Evolutionary conservation across 2,797 vertebrate genomes (phyloP), one percentile per base, ranked within the genome.

Genomic region (Mormyrus hasselquistii): DNA sequence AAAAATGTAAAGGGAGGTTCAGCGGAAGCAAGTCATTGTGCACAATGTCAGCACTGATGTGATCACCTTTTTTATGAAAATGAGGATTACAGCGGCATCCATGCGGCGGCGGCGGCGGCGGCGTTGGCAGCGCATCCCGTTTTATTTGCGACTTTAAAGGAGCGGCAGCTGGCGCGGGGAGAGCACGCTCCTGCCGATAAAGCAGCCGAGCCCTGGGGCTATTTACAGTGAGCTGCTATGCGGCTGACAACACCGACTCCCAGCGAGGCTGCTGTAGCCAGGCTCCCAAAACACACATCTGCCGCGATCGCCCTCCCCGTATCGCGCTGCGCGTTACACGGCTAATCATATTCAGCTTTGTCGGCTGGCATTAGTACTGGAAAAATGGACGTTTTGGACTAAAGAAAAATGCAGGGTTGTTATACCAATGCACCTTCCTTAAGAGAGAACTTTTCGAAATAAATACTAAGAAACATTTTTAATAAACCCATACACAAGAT

Each of bases 281-380:
- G 90, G 89, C 88, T 92, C 91, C 92, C 93, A 55, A 86, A 92
- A 90, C 92, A 91, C 90, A 87, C 91, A 91, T 92, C 90, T 92
- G 91, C 91, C 90, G 69, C 55, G 73, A 90, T 59, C 87, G 83
- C 89, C 89, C 86, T 89, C 88, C 88, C 89, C 86, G 62, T 90
- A 89, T 90, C 88, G 50, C 41, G 57, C 90, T 91, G 91, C 91
- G 91, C 90, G 90, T 92, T 92, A 91, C 89, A 73, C 89, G 91
- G 93, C 94, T 94, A 94, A 94, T 92, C 93, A 93, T 89, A 84
- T 73, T 91, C 91, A 90, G 93, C 93, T 92, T 89, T 88, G 93
- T 92, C 89, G 91, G 91, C 86, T 91, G 92, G 93, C 91, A 94
- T 92, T 91, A 90, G 88, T 90, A 89, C 87, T 93, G 25, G 19